phyloP scores from a whole-genome alignment of 30 jellyfish, hydroid and myxozoan genomes.

The Aurelia sp. region DNA sequence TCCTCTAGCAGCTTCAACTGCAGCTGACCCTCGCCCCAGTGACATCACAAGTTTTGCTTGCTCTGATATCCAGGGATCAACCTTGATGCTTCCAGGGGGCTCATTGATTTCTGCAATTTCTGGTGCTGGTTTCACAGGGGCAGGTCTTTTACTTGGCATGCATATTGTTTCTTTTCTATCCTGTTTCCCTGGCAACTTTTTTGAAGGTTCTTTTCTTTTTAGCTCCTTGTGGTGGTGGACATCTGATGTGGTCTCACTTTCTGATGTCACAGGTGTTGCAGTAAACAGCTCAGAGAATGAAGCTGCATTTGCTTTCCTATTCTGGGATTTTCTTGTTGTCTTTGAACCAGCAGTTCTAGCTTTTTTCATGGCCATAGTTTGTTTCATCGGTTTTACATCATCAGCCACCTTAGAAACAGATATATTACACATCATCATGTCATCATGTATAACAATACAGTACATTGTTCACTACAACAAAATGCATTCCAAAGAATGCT shows the following conservation, averaged over 20 bases:
- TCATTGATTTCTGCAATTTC: neutral
- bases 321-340: neutral
- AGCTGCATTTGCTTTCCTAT: constrained; percentile 1
- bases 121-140: neutral
- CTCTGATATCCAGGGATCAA: constrained; percentile 79
- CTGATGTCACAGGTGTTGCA: constrained; percentile 25
- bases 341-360: too few relatives aligned
- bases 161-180: neutral
- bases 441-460: too few relatives aligned
- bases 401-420: too few relatives aligned
- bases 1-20: constrained; percentile 13
- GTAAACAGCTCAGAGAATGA: constrained; percentile 19
- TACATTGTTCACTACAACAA: too few relatives aligned
- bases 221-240: constrained; percentile 22
- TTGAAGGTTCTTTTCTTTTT: constrained; percentile 18
- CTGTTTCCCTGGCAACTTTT: neutral
- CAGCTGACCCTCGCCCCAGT: constrained; percentile 37
- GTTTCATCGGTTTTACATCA: too few relatives aligned
- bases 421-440: too few relatives aligned
- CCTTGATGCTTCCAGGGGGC: constrained; percentile 19
- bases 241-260: constrained; percentile 38
- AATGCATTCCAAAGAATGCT: too few relatives aligned
- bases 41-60: constrained; percentile 69
- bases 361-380: too few relatives aligned
- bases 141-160: neutral